Evolutionary conservation across 2,888 invertebrate genomes (phyloP).

Genomic region (Rotaria socialis): DNA sequence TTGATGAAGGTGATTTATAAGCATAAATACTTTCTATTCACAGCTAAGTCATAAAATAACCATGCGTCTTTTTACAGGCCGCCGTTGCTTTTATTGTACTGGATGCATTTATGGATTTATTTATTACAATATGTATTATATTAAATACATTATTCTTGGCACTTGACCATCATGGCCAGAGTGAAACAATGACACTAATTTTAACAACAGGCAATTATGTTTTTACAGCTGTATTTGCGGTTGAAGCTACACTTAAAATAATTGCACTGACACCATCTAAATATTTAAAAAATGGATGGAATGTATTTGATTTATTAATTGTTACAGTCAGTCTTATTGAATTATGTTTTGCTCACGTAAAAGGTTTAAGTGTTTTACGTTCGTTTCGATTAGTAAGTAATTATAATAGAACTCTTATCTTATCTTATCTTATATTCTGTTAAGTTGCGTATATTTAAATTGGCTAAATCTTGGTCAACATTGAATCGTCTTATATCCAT

Average conservation of each 20-base stretch:
- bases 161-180: slow-evolving; percentile 88
- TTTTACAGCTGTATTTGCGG: slow-evolving; percentile 70
- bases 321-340: slow-evolving; percentile 89
- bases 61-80: slow-evolving; percentile 65
- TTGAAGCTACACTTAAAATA: slow-evolving; percentile 94
- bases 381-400: slow-evolving; percentile 68
- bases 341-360: slow-evolving; percentile 73
- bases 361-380: slow-evolving; percentile 74
- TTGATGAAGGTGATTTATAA: too few species aligned
- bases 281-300: slow-evolving; percentile 62
- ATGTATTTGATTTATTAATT: slow-evolving; percentile 82
- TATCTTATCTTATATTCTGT: slow-evolving; percentile 52
- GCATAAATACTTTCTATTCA: too few species aligned
- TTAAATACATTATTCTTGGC: slow-evolving; percentile 76
- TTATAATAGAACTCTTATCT: too few species aligned
- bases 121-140: slow-evolving; percentile 74
- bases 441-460: slow-evolving; percentile 92
- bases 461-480: slow-evolving; percentile 98
- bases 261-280: slow-evolving; percentile 98
- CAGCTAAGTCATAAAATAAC: too few species aligned
- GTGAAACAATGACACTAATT: slow-evolving; percentile 75
- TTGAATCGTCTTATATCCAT: slow-evolving; percentile 94
- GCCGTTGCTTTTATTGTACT: slow-evolving; percentile 75
- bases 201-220: slow-evolving; percentile 90
- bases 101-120: slow-evolving; percentile 94